Percentiles rank a stretch among this genome's conserved stretches.
Conservation (phyloP, 1,140 invertebrate genomes). For the Bombus balteatus region DNA sequence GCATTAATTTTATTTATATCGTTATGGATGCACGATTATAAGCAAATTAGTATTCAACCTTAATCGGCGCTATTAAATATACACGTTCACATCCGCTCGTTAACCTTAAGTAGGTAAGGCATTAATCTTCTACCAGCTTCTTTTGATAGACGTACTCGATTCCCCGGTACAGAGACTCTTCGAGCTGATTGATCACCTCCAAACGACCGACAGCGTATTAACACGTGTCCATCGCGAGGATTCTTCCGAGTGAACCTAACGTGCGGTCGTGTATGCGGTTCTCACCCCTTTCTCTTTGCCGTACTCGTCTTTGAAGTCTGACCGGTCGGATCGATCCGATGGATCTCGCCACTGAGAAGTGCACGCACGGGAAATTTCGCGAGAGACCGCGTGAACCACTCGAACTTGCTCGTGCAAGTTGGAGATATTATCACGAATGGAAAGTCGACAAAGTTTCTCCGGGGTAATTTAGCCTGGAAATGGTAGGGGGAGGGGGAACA, state of each 20-base stretch:
- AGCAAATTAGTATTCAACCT: neutral
- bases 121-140: neutral
- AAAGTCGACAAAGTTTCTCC: neutral
- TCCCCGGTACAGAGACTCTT: neutral
- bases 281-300: neutral
- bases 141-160: neutral
- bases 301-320: neutral
- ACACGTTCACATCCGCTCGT: neutral
- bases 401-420: too few relatives aligned
- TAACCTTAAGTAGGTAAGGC: neutral
- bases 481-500: neutral
- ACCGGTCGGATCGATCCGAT: neutral
- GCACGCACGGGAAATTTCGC: constrained; percentile 1
- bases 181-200: constrained; percentile 23
- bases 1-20: neutral
- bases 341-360: neutral
- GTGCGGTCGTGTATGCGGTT: neutral
- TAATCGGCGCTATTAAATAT: neutral
- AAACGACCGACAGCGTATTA: neutral
- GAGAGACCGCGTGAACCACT: neutral
- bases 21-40: neutral
- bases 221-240: neutral
- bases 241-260: neutral
- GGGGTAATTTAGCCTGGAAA: constrained; percentile 7
- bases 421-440: neutral